Conservation (phyloP, 2,888 invertebrate species). For the Trissolcus japonicus region DNA sequence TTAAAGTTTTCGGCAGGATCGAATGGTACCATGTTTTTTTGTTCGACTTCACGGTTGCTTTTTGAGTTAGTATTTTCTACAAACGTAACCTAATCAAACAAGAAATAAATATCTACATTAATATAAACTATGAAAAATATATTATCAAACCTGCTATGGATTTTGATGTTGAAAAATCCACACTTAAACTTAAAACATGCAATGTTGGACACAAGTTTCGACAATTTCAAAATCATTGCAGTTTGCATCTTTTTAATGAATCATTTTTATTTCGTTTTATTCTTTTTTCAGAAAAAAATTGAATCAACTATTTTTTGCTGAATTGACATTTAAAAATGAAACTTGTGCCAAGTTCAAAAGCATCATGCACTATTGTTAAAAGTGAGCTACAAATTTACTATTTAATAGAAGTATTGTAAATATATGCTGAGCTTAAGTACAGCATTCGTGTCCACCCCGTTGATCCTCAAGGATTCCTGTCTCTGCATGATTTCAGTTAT, state of each 20-base stretch:
- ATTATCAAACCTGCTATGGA: constrained; percentile 61
- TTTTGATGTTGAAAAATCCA: constrained; percentile 45
- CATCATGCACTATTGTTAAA: constrained; percentile 76
- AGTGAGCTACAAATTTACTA: constrained; percentile 75
- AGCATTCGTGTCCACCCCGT: constrained; percentile 74
- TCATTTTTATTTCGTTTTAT: neutral
- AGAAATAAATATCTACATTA: constrained; percentile 49
- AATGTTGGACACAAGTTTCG: constrained; percentile 51
- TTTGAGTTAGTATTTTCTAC: constrained; percentile 17
- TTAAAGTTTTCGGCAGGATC: too few species aligned
- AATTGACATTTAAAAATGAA: constrained; percentile 48
- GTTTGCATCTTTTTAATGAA: neutral
- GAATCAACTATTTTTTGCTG: neutral
- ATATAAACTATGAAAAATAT: constrained; percentile 55
- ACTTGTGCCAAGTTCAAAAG: constrained; percentile 67
- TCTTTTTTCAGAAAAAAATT: neutral
- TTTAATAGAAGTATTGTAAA: constrained; percentile 73
- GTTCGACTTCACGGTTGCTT: constrained; percentile 18
- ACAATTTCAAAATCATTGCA: neutral
- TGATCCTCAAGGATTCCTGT: constrained; percentile 64
- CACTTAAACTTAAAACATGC: constrained; percentile 49
- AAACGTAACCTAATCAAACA: constrained; percentile 37
- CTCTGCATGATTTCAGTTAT: constrained; percentile 57
- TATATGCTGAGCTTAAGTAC: constrained; percentile 75
- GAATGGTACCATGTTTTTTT: neutral